Base-by-base conservation (phyloP, 1,140 invertebrate species). In the Neodiprion lecontei region DNA sequence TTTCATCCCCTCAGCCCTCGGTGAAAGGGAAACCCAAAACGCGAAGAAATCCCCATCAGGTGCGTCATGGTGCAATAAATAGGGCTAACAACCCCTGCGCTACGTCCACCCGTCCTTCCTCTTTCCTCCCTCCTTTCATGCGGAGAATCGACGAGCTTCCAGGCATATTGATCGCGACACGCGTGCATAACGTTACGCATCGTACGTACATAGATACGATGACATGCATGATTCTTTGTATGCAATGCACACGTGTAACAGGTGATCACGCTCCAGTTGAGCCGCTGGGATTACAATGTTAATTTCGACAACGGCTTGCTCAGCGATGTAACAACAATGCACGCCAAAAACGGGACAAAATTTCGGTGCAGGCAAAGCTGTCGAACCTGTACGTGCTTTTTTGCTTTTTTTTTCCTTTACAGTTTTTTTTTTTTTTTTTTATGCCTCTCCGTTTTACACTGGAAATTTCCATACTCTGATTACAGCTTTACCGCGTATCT, bases 51-150 rank as follows among this genome's bases (percentile, higher is more conserved):
- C 11, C 11, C n/a, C 11, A 5, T 61, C 53, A 61, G 53, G 53
- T 61, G 53, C 53, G 53, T 61, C 53, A 61, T 17, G n/a, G 53
- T 61, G 53, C 53, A 61, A 61, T 61, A 61, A 61, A 61, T 61
- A 5, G 8, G 53, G n/a, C 28, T 61, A 61, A 5, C 11, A 61
- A 61, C 11, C 11, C 53, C 53, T 61, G 11, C 17, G 17, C 17
- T 61, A 17, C 9, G 9, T 61, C 53, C 7, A 8, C 7, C 7
- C 53, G 1, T 40, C 28, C 53, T 61, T 17, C 53, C 53, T 61
- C 53, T 61, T 17, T 9, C 53, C 9, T 17, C 11, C 11, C 9
- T 61, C n/a, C 53, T 61, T 61, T 9, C 53, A 61, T 61, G 9
- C 53, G 9, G 53, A 61, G n/a, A 61, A 61, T 61, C n/a, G 53